Evolutionary conservation across 1,140 invertebrate genomes (phyloP), one percentile per base, ranked within the genome.

Genomic region (Aphelinus atriplicis): DNA sequence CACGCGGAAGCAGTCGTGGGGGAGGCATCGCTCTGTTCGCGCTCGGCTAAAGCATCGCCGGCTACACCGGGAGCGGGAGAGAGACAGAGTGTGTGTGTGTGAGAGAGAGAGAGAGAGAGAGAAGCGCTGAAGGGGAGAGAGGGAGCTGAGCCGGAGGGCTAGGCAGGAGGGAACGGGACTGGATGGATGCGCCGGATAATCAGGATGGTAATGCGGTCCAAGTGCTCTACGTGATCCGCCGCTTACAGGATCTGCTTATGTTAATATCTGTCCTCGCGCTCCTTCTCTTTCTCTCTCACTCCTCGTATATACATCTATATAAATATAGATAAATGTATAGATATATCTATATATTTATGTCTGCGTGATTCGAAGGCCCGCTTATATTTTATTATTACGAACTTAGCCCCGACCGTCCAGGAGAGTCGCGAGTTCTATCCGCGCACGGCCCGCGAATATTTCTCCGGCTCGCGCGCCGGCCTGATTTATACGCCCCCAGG

Each of bases 211-310:
- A 83, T 80, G 79, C 78, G 74, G 74, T 79, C 77, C 73, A 81
- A 80, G 74, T 77, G 76, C 77, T 78, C 73, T 81, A 82, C 82
- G 81, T 83, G 82, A 80, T 81, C 79, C 78, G 78, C 70, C 71
- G 77, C 76, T 78, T 81, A 80, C 80, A 83, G 76, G 79, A 82
- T 81, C 82, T 81, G 80, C 80, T 83, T 82, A 82, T 80, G 82
- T 83, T 83, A 82, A 83, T 83, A 83, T 79, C 78, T 80, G 76
- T 81, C 78, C 77, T 78, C 69, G 71, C 65, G 73, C 46, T 77
- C 60, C 65, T 56, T 60, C 43, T 53, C 53, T 50, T 46, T 67
- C 47, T 51, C 61, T 58, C 66, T 66, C 1, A 50, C 76, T 60
- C 43, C 2, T 26, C 26, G 26, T n/a, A 51, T 53, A 2, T 56